Percentiles rank a stretch among this genome's conserved stretches.
Evolutionary conservation across 1,140 invertebrate genomes (phyloP).

Genomic region (Matsumurasca onukii): DNA sequence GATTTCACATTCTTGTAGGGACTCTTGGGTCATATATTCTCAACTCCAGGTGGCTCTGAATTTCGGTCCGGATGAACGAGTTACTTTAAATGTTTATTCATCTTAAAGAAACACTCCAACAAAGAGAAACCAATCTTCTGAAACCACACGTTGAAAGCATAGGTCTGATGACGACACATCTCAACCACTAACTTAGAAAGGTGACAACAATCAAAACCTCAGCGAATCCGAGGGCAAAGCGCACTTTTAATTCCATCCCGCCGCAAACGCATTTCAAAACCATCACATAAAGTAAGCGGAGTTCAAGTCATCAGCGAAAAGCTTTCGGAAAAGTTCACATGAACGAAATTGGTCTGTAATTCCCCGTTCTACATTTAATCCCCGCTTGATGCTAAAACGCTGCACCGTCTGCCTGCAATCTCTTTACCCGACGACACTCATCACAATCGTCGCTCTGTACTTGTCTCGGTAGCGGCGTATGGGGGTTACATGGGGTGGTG

Average conservation of each 20-base stretch:
- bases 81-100: no score
- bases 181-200: neutral
- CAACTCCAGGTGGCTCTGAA: neutral
- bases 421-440: neutral
- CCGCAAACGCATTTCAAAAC: neutral
- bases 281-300: neutral
- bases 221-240: neutral
- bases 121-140: neutral
- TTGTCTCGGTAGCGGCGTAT: neutral
- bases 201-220: neutral
- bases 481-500: neutral
- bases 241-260: neutral
- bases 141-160: neutral
- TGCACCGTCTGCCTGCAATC: neutral
- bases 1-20: neutral
- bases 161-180: neutral
- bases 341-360: constrained; percentile 15
- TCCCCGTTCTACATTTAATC: neutral
- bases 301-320: constrained; percentile 15
- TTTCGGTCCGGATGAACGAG: neutral
- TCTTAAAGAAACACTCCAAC: no score
- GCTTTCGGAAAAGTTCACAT: neutral
- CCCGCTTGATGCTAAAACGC: no score
- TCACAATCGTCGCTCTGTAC: neutral
- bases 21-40: neutral